These are phyloP conservation scores for Metaphire vulgaris DNA, from an alignment of 1,140 invertebrate genomes.

Conservation along the genomic window DNA sequence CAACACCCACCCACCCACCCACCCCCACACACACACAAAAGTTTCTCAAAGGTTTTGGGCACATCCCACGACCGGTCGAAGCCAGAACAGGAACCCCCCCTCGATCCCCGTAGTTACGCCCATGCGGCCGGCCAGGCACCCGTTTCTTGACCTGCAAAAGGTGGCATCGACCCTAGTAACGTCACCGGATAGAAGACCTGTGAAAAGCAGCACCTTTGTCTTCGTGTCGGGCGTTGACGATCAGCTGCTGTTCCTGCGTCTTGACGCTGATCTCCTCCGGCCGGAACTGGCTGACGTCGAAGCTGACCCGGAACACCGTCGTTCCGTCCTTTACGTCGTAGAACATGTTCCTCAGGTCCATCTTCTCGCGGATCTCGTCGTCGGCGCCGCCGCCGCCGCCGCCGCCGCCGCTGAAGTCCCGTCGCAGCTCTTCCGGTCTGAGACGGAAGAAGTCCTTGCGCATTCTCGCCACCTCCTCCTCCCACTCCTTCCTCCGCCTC, in stretches of 20 bases:
- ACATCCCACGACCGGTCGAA: too few species aligned
- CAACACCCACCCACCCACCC: too few species aligned
- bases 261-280: slow-evolving; percentile 83
- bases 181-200: too few species aligned
- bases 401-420: slow-evolving; percentile 6
- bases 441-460: slow-evolving; percentile 47
- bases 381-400: neutral
- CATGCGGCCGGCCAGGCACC: too few species aligned
- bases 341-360: slow-evolving; percentile 35
- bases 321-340: slow-evolving; percentile 40
- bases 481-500: slow-evolving; percentile 44
- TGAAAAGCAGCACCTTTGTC: too few species aligned
- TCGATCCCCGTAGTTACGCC: too few species aligned
- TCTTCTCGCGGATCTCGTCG: slow-evolving; percentile 33
- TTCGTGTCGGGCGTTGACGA: slow-evolving; percentile 77
- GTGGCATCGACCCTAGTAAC: too few species aligned
- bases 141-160: too few species aligned
- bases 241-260: slow-evolving; percentile 68
- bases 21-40: too few species aligned
- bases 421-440: slow-evolving; percentile 39
- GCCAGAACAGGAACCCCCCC: too few species aligned
- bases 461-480: slow-evolving; percentile 47
- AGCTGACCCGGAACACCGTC: slow-evolving; percentile 48
- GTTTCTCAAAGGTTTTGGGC: too few species aligned
- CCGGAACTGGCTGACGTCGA: slow-evolving; percentile 75